Base-by-base conservation (phyloP, 2,113 vertebrate genomes). In the Hymenochirus boettgeri region DNA sequence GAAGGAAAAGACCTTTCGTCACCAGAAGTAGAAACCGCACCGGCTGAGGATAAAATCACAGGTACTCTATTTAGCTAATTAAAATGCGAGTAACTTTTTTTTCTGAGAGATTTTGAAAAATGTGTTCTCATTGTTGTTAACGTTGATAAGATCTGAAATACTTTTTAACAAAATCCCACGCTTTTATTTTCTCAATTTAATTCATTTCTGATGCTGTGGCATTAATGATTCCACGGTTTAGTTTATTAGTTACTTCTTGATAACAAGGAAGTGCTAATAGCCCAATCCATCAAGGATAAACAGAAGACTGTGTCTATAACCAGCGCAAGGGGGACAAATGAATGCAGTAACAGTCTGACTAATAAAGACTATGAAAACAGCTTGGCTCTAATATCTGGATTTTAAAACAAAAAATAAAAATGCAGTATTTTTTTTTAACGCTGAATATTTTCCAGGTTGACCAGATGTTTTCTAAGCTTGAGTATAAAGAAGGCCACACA, bases 1-100 rank as follows among this genome's bases (percentile, higher is more conserved):
- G 77, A 79, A 42, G 64, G 10, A 1, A 73, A 37, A 42, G 25
- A 31, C 8, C 51, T 74, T 56, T 29, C 71, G 51, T 69, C 51
- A 66, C 71, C 58, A 76, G 55, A 73, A 69, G 74, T 70, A 70
- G 74, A 52, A 8, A 48, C 0, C 54, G 75, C 80, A 46, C 61
- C 65, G 46, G 71, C 62, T 39, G 66, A 80, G 72, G 75, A 76
- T 62, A 80, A 85, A 87, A 82, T 82, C 85, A 84, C 13, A 51
- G 75, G 72, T 24, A 45, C 13, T 31, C 66, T 70, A 72, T 46
- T 70, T 24, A 19, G 10, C 21, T 57, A 35, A 57, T 61, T 48
- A 47, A 61, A 35, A 25, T 39, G n/a, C n/a, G n/a, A n/a, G 6
- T 22, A 48, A 35, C 21, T 33, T 1, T 58, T 57, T 7, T 25